These are phyloP conservation scores for Parasteatoda tepidariorum DNA, from an alignment of 1,140 invertebrate genomes.

Conservation along the genomic window DNA sequence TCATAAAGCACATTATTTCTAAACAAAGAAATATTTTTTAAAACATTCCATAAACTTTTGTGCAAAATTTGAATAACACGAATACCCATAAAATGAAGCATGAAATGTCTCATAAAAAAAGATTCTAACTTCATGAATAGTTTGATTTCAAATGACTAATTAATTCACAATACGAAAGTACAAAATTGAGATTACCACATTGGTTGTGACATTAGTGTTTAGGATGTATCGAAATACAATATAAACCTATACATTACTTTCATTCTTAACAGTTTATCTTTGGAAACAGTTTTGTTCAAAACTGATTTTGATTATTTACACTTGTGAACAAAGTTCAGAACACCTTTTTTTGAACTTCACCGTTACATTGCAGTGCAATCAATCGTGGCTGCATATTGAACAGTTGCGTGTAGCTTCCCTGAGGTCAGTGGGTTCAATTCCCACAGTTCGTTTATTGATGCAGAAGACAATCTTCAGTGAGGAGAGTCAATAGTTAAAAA, in stretches of 20 bases:
- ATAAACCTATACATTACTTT: not conserved
- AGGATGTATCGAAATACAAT: not conserved
- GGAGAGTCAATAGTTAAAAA: constrained; percentile 73
- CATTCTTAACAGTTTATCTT: not conserved
- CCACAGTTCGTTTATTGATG: not conserved
- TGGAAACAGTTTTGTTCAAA: not conserved
- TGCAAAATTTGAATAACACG: too few relatives aligned
- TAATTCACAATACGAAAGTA: not conserved
- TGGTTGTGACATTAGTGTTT: not conserved
- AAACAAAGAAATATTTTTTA: too few relatives aligned
- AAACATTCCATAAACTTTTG: too few relatives aligned
- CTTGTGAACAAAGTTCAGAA: not conserved
- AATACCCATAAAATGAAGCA: too few relatives aligned
- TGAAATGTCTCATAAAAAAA: too few relatives aligned
- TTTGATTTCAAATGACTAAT: not conserved
- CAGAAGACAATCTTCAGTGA: constrained; percentile 64
- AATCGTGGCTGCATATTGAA: not conserved
- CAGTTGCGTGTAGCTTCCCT: not conserved
- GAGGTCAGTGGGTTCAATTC: not conserved
- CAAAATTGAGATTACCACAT: not conserved
- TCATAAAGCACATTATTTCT: too few relatives aligned
- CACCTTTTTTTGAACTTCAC: not conserved
- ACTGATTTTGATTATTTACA: not conserved
- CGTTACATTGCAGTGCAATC: not conserved
- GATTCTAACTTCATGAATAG: not conserved